Base-by-base conservation (phyloP, 2,888 invertebrate species). In the Lottia gigantea region DNA sequence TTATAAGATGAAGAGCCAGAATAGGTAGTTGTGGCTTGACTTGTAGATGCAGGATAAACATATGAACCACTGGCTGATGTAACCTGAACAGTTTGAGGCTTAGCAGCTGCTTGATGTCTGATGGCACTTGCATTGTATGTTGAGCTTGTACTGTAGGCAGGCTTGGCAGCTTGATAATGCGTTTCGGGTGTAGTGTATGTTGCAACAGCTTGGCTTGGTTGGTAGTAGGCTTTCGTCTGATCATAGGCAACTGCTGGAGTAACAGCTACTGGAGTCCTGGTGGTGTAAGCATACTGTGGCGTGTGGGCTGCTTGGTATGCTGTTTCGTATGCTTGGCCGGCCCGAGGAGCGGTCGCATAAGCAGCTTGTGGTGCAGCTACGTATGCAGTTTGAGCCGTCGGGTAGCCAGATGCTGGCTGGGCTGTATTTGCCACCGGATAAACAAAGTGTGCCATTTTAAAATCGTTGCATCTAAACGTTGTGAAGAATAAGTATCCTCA, bases 311-410 rank as follows among this genome's bases (percentile, higher is more conserved):
- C 79, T 75, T 85, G 85, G 71, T 86, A 86, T 55, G 55, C 55
- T 47, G 80, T 83, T 71, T 86, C 86, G 76, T 86, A 85, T 19
- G 85, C 81, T 72, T 64, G 93, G 91, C 94, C 93, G 87, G 94
- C 94, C 91, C 95, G 94, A 72, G 94, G 94, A 31, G 94, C 92
- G 74, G 93, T 92, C 76, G 94, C 92, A 86, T 95, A 95, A 63
- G 95, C 94, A 75, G 94, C 93, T 89, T 95, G 95, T 67, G 95
- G 93, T 66, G 94, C 94, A 74, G 95, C 95, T 62, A 88, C 94
- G 90, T 95, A 95, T 78, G 94, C 94, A 68, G 94, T 92, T 88
- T 95, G 95, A 31, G 94, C 93, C 45, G 94, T 92, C 81, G 93
- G 93, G 90, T 95, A 95, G 45, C 94, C 94, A 67, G 94, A 93